A percentile compares a stretch with the other conserved stretches of the same genome.
These are phyloP conservation scores for Cephalopholis sonnerati DNA, from an alignment of 2,113 vertebrate species.

Conservation along the genomic window DNA sequence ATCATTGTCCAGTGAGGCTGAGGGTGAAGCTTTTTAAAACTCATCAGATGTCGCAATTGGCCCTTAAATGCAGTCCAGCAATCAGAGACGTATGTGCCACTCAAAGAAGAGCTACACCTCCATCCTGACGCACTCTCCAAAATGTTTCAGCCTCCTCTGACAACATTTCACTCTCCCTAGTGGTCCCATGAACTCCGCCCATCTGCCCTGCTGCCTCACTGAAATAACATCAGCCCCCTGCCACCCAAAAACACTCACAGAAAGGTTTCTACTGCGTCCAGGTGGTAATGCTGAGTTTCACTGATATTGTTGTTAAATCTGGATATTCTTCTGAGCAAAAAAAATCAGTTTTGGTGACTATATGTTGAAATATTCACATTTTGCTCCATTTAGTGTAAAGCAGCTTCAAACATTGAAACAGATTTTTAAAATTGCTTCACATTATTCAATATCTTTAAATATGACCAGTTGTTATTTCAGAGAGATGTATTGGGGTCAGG, in stretches of 20 bases:
- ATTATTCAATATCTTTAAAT: no score
- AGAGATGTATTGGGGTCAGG: no score
- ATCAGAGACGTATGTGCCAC: neutral
- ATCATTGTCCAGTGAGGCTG: conserved; percentile 24
- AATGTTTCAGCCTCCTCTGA: conserved; percentile 64
- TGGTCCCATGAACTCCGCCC: conserved; percentile 73
- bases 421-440: no score
- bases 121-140: conserved; percentile 40
- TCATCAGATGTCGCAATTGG: neutral
- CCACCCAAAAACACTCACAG: conserved; percentile 47
- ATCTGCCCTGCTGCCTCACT: conserved; percentile 63
- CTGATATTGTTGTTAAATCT: neutral
- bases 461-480: no score
- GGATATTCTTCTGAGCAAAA: no score
- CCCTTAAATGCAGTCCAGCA: neutral
- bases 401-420: no score
- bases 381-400: no score
- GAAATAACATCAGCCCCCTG: conserved; percentile 65
- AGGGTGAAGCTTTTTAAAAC: neutral
- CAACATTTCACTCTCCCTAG: conserved; percentile 66
- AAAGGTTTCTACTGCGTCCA: conserved; percentile 53
- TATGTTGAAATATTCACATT: no score
- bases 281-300: conserved; percentile 47
- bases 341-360: no score
- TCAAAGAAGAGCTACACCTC: conserved; percentile 40